Evolutionary conservation across 2,888 invertebrate species (phyloP).

Genomic region (Cistogaster globosa): DNA sequence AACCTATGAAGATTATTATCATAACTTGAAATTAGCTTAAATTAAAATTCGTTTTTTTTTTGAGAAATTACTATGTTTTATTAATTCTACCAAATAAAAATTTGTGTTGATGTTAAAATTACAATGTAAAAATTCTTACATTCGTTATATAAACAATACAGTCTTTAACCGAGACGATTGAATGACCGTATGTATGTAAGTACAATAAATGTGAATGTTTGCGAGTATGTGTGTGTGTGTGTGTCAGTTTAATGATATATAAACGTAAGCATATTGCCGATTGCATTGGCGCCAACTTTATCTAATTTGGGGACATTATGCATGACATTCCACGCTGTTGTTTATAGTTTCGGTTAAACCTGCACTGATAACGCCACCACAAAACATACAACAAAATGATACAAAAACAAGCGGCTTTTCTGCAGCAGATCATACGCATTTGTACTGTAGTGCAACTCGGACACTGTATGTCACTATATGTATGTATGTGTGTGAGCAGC

Average conservation of each 20-base stretch:
- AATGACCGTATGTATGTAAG: neutral
- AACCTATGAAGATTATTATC: too few relatives aligned
- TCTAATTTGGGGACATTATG: slow-evolving; percentile 81
- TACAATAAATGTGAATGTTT: neutral
- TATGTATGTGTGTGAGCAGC: slow-evolving; percentile 5
- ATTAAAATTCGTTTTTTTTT: too few relatives aligned
- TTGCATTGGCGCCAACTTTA: slow-evolving; percentile 71
- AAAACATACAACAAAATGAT: slow-evolving; percentile 48
- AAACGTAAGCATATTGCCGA: slow-evolving; percentile 69
- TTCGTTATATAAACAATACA: slow-evolving; percentile 11
- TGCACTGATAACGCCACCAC: slow-evolving; percentile 79
- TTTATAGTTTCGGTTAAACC: slow-evolving; percentile 83
- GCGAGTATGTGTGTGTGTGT: slow-evolving; percentile 6
- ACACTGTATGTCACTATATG: slow-evolving; percentile 1
- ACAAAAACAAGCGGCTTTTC: slow-evolving; percentile 34
- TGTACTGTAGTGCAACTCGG: slow-evolving; percentile 10
- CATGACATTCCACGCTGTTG: slow-evolving; percentile 83
- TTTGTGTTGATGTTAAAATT: neutral
- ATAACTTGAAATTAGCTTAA: too few relatives aligned
- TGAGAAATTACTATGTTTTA: too few relatives aligned
- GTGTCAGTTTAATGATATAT: slow-evolving; percentile 58
- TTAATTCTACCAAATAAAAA: neutral
- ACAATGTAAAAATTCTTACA: neutral
- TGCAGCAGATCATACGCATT: slow-evolving; percentile 41
- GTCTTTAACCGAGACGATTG: neutral